These are phyloP conservation scores for Epicauta chinensis DNA, from an alignment of 1,140 invertebrate species.

Conservation along the genomic window DNA sequence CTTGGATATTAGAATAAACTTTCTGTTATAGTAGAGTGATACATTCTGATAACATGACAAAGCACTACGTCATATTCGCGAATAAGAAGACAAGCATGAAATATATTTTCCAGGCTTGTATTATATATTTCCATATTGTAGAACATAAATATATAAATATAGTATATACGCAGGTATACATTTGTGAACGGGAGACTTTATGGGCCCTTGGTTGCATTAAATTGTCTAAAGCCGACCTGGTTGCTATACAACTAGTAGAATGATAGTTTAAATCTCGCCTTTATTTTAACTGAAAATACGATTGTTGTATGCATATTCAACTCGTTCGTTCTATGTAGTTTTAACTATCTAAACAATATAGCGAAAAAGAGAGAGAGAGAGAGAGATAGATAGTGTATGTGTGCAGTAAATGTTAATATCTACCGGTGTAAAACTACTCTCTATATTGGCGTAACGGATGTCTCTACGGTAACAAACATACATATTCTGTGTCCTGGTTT, in stretches of 20 bases:
- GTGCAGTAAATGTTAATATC: slow-evolving; percentile 12
- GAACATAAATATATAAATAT: slow-evolving; percentile 39
- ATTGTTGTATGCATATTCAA: slow-evolving; percentile 13
- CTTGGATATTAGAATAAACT: slow-evolving; percentile 13
- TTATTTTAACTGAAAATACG: slow-evolving; percentile 31
- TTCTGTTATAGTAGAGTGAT: slow-evolving; percentile 16
- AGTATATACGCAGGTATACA: slow-evolving; percentile 27
- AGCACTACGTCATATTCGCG: slow-evolving; percentile 29
- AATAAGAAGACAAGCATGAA: slow-evolving; percentile 18
- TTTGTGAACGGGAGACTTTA: slow-evolving; percentile 30
- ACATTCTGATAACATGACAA: slow-evolving; percentile 32
- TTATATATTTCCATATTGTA: slow-evolving; percentile 38
- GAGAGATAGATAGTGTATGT: too few relatives aligned
- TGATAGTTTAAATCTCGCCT: slow-evolving; percentile 26
- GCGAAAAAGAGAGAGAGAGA: too few relatives aligned
- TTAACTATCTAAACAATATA: too few relatives aligned
- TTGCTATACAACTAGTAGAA: slow-evolving; percentile 3
- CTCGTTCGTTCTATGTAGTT: too few relatives aligned
- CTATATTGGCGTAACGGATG: slow-evolving; percentile 15
- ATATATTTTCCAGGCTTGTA: slow-evolving; percentile 30
- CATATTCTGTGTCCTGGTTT: slow-evolving; percentile 3
- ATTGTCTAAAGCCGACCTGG: slow-evolving; percentile 26
- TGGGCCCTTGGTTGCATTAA: slow-evolving; percentile 31
- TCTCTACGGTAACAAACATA: slow-evolving; percentile 12
- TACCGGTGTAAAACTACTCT: slow-evolving; percentile 13